Conservation (phyloP, 2,888 invertebrate genomes). For the Agrilus cyanescens region DNA sequence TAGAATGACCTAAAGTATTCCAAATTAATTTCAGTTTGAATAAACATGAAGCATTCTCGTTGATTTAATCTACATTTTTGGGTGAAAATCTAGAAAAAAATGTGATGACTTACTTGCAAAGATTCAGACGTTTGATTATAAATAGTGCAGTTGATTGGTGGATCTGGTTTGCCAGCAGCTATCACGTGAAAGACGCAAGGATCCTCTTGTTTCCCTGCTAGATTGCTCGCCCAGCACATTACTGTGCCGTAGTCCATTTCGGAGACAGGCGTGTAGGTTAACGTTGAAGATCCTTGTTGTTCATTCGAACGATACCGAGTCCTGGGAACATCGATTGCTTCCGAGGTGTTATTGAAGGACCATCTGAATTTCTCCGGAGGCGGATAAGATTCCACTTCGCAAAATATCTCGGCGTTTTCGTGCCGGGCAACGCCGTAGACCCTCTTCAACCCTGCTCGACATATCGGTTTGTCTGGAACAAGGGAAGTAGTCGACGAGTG, state of each 20-base stretch:
- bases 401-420: slow-evolving; percentile 66
- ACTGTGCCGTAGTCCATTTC: slow-evolving; percentile 68
- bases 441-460: slow-evolving; percentile 58
- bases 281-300: slow-evolving; percentile 46
- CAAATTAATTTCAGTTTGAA: no score
- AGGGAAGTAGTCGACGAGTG: no score
- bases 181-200: slow-evolving; percentile 66
- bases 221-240: slow-evolving; percentile 61
- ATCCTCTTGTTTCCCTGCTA: slow-evolving; percentile 57
- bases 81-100: no score
- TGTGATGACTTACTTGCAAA: slow-evolving; percentile 39
- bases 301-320: slow-evolving; percentile 48
- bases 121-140: slow-evolving; percentile 69
- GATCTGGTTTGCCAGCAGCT: slow-evolving; percentile 65
- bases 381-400: slow-evolving; percentile 78
- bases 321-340: slow-evolving; percentile 62
- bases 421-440: slow-evolving; percentile 76
- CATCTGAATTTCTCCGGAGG: slow-evolving; percentile 73
- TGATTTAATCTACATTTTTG: no score
- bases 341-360: slow-evolving; percentile 82
- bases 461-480: slow-evolving; percentile 69
- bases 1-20: no score
- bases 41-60: no score
- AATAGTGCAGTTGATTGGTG: slow-evolving; percentile 64
- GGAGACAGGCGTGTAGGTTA: slow-evolving; percentile 63